Evolutionary conservation across 2,797 vertebrate genomes (phyloP), one percentile per base, ranked within the genome.

Genomic region (Pipistrellus nathusii): DNA sequence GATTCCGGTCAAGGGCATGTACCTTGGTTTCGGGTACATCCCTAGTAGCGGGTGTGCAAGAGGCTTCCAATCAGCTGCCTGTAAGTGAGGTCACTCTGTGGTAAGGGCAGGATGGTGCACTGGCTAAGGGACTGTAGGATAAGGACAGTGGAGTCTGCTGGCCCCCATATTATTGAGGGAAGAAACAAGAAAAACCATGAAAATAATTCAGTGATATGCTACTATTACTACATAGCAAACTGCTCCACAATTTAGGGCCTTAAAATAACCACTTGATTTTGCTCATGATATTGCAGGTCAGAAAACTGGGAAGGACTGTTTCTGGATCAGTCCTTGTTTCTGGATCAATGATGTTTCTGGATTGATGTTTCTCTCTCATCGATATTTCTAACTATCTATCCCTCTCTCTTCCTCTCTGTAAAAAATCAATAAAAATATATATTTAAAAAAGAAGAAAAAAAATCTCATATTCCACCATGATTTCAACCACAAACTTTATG

Each of bases 211-310:
- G 18, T 2, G 30, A 41, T 68, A 48, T 48, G 27, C 64, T 27
- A 82, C 5, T 73, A 14, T n/a, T 53, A 17, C 46, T 89, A 32
- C 13, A 32, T 46, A 55, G 38, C 35, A 71, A 90, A 78, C 68
- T 20, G 64, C 27, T 80, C 57, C 27, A 92, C 48, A 91, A 62
- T 18, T 41, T 64, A 82, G 48, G 64, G 51, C 27, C 59, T 48
- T 53, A 80, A 91, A 85, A 69, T 66, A 64, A 71, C 1, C 35
- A 76, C 35, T 69, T 83, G 53, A 55, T 86, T 88, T 78, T 90
- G 18, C n/a, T 92, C 4, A 51, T 71, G 5, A 73, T 51, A 76
- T 21, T 55, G 8, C 32, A 71, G 57, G 12, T 88, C 75, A 75
- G 38, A 94, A 93, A 72, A 72, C 57, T 64, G 88, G 51, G 59